These are phyloP conservation scores for Mesoclemmys tuberculata DNA, from an alignment of 2,113 vertebrate genomes.

Conservation along the genomic window DNA sequence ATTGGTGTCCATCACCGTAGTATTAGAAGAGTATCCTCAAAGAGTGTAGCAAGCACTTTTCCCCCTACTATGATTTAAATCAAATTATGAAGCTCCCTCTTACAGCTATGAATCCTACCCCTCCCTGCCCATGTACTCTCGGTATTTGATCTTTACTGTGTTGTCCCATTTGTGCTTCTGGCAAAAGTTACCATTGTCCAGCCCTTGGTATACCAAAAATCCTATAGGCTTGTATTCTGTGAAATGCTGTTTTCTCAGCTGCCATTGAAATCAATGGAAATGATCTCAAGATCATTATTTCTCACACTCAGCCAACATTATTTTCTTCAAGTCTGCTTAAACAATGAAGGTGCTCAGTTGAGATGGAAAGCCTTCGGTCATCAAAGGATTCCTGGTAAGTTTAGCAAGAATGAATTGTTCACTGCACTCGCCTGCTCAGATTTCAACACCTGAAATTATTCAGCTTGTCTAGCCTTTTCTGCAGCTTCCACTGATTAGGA, in stretches of 20 bases:
- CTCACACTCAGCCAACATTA: background rate
- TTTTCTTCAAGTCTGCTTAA: background rate
- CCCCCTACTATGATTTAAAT: no score
- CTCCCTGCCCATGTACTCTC: background rate
- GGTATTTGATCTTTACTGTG: background rate
- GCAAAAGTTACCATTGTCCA: background rate
- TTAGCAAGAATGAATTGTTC: no score
- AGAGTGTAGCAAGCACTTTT: no score
- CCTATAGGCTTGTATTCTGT: background rate
- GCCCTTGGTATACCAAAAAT: background rate
- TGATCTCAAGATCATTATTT: background rate
- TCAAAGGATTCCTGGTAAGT: background rate
- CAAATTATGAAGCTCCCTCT: background rate
- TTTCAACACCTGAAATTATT: background rate
- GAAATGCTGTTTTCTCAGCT: background rate
- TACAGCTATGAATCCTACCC: background rate
- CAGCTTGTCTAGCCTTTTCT: background rate
- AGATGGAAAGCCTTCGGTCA: no score
- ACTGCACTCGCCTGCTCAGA: no score
- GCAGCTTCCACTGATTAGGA: background rate
- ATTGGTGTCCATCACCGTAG: no score
- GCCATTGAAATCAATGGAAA: no score
- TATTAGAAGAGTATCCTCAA: background rate
- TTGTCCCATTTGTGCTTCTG: background rate
- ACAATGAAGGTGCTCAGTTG: background rate